Percentiles rank a stretch among this genome's conserved stretches.
Evolutionary conservation across 2,113 vertebrate species (phyloP).

Genomic region (Cheilinus undulatus): DNA sequence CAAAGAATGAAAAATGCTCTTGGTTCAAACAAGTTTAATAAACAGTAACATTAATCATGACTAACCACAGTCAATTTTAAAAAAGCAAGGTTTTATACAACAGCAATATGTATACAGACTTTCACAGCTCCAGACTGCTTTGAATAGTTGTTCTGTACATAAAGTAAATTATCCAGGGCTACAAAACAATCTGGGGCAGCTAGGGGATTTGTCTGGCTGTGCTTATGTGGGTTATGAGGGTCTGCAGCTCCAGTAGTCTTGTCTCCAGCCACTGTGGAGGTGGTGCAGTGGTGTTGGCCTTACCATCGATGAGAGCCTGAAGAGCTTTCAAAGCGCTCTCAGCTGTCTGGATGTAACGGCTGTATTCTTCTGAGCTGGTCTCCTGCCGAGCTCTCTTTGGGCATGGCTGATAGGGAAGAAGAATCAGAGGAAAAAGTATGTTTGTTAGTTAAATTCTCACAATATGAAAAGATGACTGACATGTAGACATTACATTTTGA

Average conservation of each 20-base stretch:
- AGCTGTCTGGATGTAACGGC: slow-evolving; percentile 82
- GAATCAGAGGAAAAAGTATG: background rate
- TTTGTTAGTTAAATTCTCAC: background rate
- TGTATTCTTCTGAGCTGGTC: slow-evolving; percentile 82
- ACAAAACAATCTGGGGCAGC: background rate
- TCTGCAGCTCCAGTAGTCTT: slow-evolving; percentile 84
- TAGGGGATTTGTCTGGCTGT: slow-evolving; percentile 24
- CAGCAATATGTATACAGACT: slow-evolving; percentile 5
- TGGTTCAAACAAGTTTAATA: slow-evolving; percentile 63
- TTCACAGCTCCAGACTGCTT: background rate
- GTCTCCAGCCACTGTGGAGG: slow-evolving; percentile 85
- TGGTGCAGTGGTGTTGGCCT: background rate
- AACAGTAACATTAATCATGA: slow-evolving; percentile 20
- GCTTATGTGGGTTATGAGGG: slow-evolving; percentile 73
- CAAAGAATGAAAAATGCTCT: background rate
- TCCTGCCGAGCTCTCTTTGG: slow-evolving; percentile 87
- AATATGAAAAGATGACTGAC: background rate
- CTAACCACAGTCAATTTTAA: slow-evolving; percentile 17
- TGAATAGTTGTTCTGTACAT: background rate
- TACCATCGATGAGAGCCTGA: slow-evolving; percentile 73
- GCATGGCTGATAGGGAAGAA: slow-evolving; percentile 80
- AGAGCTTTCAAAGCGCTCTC: slow-evolving; percentile 84
- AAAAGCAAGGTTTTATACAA: slow-evolving; percentile 5
- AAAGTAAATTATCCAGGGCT: slow-evolving; percentile 5
- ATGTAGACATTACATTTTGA: background rate